Percentiles rank a stretch among this genome's conserved stretches.
phyloP scores from a whole-genome alignment of 1,140 invertebrate species.

The Trissolcus basalis region DNA sequence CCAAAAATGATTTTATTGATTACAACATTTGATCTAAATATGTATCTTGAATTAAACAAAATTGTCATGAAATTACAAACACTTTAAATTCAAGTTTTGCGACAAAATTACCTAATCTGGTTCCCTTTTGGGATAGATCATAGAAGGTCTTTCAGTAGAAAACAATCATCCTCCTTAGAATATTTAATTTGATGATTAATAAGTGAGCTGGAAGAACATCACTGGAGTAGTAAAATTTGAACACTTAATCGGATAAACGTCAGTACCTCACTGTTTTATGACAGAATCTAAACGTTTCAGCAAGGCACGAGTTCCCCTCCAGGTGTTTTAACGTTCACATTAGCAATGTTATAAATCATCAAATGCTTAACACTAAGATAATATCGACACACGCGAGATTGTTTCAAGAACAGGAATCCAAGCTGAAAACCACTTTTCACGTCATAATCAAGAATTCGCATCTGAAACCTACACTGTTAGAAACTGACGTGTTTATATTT shows the following conservation, averaged over 20 bases:
- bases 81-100: too few relatives aligned
- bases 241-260: conserved; percentile 33
- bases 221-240: conserved; percentile 23
- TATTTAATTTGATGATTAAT: too few relatives aligned
- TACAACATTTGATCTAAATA: too few relatives aligned
- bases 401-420: not conserved
- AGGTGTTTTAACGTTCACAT: conserved; percentile 39
- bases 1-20: too few relatives aligned
- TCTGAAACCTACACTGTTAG: not conserved
- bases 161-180: too few relatives aligned
- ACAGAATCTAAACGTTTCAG: conserved; percentile 28
- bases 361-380: conserved; percentile 15
- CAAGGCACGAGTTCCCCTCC: conserved; percentile 29
- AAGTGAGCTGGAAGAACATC: conserved; percentile 13
- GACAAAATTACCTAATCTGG: too few relatives aligned
- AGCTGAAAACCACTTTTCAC: conserved; percentile 6
- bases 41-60: too few relatives aligned
- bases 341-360: conserved; percentile 30
- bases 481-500: too few relatives aligned
- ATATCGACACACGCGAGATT: conserved; percentile 4
- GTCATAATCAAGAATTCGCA: conserved; percentile 15
- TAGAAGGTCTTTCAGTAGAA: too few relatives aligned
- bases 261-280: conserved; percentile 33
- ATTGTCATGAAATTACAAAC: too few relatives aligned
- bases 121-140: too few relatives aligned